Conservation (phyloP, 23 tunicate species). For the Styela plicata region DNA sequence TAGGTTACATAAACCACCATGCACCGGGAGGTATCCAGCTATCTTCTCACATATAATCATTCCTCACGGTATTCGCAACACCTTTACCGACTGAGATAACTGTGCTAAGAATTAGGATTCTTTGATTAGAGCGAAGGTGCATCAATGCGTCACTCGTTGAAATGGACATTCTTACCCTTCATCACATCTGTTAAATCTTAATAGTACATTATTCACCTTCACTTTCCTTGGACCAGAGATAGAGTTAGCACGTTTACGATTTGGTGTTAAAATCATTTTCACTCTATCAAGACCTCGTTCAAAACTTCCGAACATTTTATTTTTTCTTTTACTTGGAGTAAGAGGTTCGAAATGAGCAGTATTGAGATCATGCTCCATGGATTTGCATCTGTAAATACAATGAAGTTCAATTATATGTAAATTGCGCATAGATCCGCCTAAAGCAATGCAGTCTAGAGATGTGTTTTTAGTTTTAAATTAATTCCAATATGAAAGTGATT, state of each 20-base stretch:
- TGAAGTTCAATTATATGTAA: too few relatives aligned
- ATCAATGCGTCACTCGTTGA: background rate
- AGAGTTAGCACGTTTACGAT: slow-evolving; percentile 29
- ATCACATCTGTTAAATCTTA: background rate
- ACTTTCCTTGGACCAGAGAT: slow-evolving; percentile 46
- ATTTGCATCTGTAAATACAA: slow-evolving; percentile 44
- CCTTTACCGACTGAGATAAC: too few relatives aligned
- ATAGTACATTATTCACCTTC: slow-evolving; percentile 31
- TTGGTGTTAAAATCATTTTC: slow-evolving; percentile 84
- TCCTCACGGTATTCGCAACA: too few relatives aligned
- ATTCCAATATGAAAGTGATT: too few relatives aligned
- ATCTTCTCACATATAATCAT: too few relatives aligned
- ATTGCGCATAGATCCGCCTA: too few relatives aligned
- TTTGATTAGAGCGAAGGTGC: background rate
- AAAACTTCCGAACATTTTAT: slow-evolving; percentile 84
- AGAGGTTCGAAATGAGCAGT: slow-evolving; percentile 75
- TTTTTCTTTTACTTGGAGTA: slow-evolving; percentile 62
- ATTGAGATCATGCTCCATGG: slow-evolving; percentile 77
- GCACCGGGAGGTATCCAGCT: too few relatives aligned
- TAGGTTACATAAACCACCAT: too few relatives aligned
- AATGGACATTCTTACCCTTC: background rate
- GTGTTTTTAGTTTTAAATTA: too few relatives aligned
- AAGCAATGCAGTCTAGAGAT: too few relatives aligned
- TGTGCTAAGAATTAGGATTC: background rate
- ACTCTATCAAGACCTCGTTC: slow-evolving; percentile 91